These are phyloP conservation scores for Saccostrea cuccullata DNA, from an alignment of 1,140 invertebrate species.

Conservation along the genomic window DNA sequence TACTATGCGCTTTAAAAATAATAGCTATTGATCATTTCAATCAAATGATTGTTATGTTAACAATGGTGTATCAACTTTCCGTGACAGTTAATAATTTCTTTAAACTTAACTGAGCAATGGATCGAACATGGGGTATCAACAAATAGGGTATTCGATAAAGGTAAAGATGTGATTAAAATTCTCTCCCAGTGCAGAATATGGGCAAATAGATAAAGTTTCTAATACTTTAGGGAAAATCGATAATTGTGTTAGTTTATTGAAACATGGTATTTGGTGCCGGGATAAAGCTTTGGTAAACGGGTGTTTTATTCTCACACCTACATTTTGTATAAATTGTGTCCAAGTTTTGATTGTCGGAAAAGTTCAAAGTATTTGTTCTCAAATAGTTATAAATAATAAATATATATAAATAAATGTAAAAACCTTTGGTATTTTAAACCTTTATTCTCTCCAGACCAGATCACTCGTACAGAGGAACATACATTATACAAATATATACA, in stretches of 20 bases:
- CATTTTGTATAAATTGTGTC: not conserved
- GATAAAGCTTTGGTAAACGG: not conserved
- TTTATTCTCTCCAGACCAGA: too few relatives aligned
- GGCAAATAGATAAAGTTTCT: conserved; percentile 18
- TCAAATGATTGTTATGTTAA: not conserved
- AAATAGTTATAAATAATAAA: not conserved
- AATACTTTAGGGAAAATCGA: conserved; percentile 3
- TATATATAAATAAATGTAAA: not conserved
- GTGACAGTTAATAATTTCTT: not conserved
- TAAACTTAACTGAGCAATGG: not conserved
- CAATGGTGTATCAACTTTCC: conserved; percentile 7
- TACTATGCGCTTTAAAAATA: not conserved
- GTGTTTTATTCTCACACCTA: conserved; percentile 12
- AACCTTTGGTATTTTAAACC: too few relatives aligned
- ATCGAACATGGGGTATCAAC: conserved; percentile 2
- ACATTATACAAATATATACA: too few relatives aligned
- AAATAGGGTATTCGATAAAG: not conserved
- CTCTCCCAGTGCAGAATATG: not conserved
- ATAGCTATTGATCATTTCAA: not conserved
- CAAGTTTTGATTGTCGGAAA: not conserved
- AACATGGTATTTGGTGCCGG: not conserved
- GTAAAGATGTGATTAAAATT: not conserved
- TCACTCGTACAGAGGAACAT: too few relatives aligned
- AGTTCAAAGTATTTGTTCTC: not conserved
- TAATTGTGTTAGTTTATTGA: not conserved